A percentile compares a stretch with the other conserved stretches of the same genome.
Conservation (phyloP, 2,797 vertebrate genomes). For the Poeciliopsis presidionis region DNA sequence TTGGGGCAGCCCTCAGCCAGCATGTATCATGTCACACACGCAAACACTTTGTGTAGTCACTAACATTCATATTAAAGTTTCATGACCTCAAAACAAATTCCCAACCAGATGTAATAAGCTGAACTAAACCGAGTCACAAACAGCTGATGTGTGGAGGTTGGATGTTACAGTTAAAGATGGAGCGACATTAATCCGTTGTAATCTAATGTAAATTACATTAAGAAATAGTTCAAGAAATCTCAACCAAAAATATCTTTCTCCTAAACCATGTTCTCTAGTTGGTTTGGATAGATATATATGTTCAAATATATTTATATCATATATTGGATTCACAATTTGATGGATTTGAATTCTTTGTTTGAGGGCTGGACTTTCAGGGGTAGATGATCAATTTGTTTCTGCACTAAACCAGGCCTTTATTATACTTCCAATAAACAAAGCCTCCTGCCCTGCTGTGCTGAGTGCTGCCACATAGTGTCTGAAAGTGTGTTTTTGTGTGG, state of each 20-base stretch:
- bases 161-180: background rate
- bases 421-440: background rate
- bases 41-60: background rate
- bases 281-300: background rate
- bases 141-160: background rate
- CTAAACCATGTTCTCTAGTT: background rate
- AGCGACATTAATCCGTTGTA: background rate
- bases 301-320: no score
- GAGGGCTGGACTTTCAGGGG: background rate
- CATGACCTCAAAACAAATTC: background rate
- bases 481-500: background rate
- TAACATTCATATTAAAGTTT: background rate
- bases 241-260: background rate
- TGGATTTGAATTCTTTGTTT: background rate
- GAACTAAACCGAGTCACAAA: background rate
- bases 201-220: background rate
- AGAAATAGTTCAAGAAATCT: background rate
- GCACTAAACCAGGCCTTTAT: background rate
- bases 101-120: background rate
- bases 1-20: background rate
- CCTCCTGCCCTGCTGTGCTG: background rate
- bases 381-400: background rate
- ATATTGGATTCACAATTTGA: background rate
- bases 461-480: background rate
- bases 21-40: background rate